Conservation (phyloP, 2,888 invertebrate species). For the Thecophora atra region DNA sequence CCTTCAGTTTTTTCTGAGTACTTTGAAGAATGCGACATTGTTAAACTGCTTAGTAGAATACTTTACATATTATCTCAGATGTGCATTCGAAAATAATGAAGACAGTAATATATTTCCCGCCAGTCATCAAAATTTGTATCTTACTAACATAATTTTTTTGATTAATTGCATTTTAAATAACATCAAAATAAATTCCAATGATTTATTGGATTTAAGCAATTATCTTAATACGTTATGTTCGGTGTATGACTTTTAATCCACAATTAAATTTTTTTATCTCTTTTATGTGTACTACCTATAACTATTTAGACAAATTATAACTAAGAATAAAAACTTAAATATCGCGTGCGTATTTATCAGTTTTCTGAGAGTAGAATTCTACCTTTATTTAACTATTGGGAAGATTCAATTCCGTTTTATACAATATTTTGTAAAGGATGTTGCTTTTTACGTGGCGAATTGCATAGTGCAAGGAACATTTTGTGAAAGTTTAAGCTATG, state of each 20-base stretch:
- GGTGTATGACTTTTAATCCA: not conserved
- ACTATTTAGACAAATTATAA: too few species aligned
- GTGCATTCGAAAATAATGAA: not conserved
- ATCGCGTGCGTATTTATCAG: too few species aligned
- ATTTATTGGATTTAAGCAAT: not conserved
- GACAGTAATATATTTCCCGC: not conserved
- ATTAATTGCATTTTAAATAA: not conserved
- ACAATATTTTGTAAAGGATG: too few species aligned
- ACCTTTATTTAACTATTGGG: too few species aligned
- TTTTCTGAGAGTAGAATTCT: too few species aligned
- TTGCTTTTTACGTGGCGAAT: too few species aligned
- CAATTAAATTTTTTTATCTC: too few species aligned
- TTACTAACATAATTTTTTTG: not conserved
- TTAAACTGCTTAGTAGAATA: not conserved
- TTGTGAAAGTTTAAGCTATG: too few species aligned
- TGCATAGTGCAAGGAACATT: too few species aligned
- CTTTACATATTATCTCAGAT: not conserved
- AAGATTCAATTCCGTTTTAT: too few species aligned
- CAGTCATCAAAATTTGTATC: not conserved
- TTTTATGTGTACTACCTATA: too few species aligned
- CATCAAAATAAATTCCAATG: not conserved
- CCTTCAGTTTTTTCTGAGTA: not conserved
- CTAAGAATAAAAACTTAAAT: too few species aligned
- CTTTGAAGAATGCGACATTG: not conserved
- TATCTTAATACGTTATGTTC: not conserved